Base-by-base conservation (phyloP, 2,113 vertebrate species). In the Aphyosemion australe region DNA sequence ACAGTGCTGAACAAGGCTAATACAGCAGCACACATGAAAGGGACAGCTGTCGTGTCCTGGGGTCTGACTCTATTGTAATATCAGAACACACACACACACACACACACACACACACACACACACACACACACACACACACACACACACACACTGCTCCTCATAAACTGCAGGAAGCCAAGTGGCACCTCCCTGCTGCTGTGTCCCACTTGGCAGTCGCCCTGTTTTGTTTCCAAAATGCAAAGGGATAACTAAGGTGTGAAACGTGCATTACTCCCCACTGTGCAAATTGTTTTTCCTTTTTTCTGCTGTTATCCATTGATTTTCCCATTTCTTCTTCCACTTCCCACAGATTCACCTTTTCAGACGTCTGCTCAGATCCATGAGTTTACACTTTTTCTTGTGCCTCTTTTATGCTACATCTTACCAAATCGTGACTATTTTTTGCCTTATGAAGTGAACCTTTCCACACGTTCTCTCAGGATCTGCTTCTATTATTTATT, bases 141-240 rank as follows among this genome's bases (percentile, higher is more conserved):
- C 42, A 51, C 53, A 49, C n/a, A 56, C 55, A 47, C 41, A 46
- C 39, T 60, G 59, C 54, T 21, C 41, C 8, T 45, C 45, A 43
- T n/a, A 61, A 74, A 74, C 47, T 75, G 65, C 82, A 83, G 68
- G 62, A 76, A 77, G 70, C 79, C 68, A 18, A 60, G 55, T 61
- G 80, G 64, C 74, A 65, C 75, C 82, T 66, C 74, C 69, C 72
- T 76, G 59, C 62, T 80, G 58, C 48, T 2, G 5, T 52, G 39
- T 46, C 50, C 71, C 57, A 32, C 34, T n/a, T 77, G 63, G 66
- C 56, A 68, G 1, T 65, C 37, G 19, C 45, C 31, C 51, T 57
- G 39, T 48, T 65, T 65, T 31, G 18, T 57, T 45, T 59, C n/a
- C 21, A 7, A 53, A 64, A 72, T 56, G 26, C 60, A 66, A 18